phyloP scores from a whole-genome alignment of 92 coral and sea anemone species.

The Chrysogorgia sp. region DNA sequence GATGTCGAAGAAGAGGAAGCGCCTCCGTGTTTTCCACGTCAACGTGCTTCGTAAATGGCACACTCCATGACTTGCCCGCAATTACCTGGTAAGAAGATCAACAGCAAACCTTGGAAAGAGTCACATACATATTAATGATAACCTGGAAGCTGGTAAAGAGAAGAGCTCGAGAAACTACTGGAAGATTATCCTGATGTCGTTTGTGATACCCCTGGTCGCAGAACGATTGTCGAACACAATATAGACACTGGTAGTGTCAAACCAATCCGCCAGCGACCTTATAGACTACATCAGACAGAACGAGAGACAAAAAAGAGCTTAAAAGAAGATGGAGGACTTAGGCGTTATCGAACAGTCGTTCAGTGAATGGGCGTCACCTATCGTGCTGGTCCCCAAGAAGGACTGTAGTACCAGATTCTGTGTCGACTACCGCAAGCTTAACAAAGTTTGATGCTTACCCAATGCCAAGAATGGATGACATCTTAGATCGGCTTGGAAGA shows the following conservation, averaged over 20 bases:
- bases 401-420: constrained; percentile 54
- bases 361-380: constrained; percentile 50
- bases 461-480: constrained; percentile 35
- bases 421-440: constrained; percentile 49
- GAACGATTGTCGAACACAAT: constrained; percentile 44
- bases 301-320: constrained; percentile 2
- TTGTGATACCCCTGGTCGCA: constrained; percentile 42
- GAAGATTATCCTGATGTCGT: constrained; percentile 11
- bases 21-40: constrained; percentile 37
- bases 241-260: constrained; percentile 39
- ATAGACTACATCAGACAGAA: constrained; percentile 29
- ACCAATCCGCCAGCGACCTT: constrained; percentile 50
- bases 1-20: constrained; percentile 5
- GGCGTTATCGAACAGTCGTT: constrained; percentile 35
- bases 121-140: not conserved
- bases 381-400: constrained; percentile 30
- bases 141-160: constrained; percentile 2
- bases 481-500: constrained; percentile 12
- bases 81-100: no score
- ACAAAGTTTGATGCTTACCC: constrained; percentile 55
- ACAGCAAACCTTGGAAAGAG: constrained; percentile 11
- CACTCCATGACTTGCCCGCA: not conserved
- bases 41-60: constrained; percentile 42
- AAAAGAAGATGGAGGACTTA: constrained; percentile 20
- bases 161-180: constrained; percentile 1